phyloP scores from a whole-genome alignment of 2,888 invertebrate species.

The Hartigia nigra region DNA sequence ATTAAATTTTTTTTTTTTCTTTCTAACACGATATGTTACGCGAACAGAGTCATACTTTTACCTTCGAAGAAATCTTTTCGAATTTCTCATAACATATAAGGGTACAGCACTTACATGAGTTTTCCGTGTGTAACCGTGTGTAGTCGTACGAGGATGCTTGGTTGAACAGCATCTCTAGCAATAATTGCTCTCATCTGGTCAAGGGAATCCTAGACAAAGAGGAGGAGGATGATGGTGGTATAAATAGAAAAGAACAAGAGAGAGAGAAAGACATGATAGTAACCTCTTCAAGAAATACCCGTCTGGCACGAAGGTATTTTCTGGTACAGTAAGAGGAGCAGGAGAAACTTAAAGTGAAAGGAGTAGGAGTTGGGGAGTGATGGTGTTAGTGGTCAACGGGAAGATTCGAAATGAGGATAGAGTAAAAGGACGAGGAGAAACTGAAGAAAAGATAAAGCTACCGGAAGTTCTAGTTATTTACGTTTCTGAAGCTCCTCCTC shows the following conservation, averaged over 20 bases:
- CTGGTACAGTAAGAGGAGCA: background rate
- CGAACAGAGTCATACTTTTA: background rate
- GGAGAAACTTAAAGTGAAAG: background rate
- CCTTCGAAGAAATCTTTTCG: background rate
- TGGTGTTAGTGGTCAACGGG: background rate
- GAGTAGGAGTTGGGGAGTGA: too few species aligned
- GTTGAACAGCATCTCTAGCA: background rate
- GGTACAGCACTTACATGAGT: background rate
- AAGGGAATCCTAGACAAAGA: conserved; percentile 17
- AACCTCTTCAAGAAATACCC: background rate
- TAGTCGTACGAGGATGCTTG: background rate
- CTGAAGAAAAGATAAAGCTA: conserved; percentile 2
- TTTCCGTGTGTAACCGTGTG: background rate
- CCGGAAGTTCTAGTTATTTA: background rate
- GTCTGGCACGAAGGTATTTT: background rate
- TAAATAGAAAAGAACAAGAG: background rate
- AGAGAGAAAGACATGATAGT: background rate
- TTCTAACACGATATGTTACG: background rate
- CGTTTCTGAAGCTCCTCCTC: background rate
- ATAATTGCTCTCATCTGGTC: conserved; percentile 16
- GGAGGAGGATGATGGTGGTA: background rate
- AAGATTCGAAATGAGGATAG: background rate
- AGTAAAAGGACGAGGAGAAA: background rate
- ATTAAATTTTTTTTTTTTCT: background rate
- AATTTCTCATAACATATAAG: background rate